Base-by-base conservation (phyloP, 1,140 invertebrate species). In the Medauroidea extradentata region DNA sequence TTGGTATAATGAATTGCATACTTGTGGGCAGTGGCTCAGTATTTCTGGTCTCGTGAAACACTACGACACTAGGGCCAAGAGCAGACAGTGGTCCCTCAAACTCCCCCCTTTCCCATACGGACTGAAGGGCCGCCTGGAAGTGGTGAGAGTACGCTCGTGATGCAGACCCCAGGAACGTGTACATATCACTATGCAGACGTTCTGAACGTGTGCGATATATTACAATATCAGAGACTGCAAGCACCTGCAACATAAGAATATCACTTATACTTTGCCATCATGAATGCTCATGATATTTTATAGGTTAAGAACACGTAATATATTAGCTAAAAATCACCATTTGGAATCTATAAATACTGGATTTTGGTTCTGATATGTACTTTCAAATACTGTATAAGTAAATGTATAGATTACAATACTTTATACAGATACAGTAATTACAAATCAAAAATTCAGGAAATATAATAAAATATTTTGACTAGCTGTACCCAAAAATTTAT, bases 211-310 rank as follows among this genome's bases (percentile, higher is more conserved):
- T 93, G 51, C 88, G 75, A 72, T 91, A 93, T 43, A 94, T 83
- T 1, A 93, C 84, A 59, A 93, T 80, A 73, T 94, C 91, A 5
- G 89, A 92, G 27, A 93, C 80, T 3, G 90, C 90, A 1, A 94
- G 71, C 39, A 85, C 78, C 75, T 83, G 72, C 34, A 13, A 52
- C 11, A 18, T n/a, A 65, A n/a, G n/a, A n/a, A n/a, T n/a, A n/a
- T n/a, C n/a, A n/a, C n/a, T n/a, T n/a, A n/a, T n/a, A n/a, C n/a
- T n/a, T n/a, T n/a, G n/a, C n/a, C n/a, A n/a, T n/a, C n/a, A n/a
- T n/a, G n/a, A n/a, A n/a, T n/a, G n/a, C n/a, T n/a, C n/a, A n/a
- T n/a, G n/a, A n/a, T n/a, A n/a, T n/a, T n/a, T n/a, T n/a, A n/a
- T n/a, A n/a, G n/a, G n/a, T n/a, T n/a, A n/a, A n/a, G n/a, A n/a